Base-by-base conservation (phyloP, 2,888 invertebrate species). In the Actias luna region DNA sequence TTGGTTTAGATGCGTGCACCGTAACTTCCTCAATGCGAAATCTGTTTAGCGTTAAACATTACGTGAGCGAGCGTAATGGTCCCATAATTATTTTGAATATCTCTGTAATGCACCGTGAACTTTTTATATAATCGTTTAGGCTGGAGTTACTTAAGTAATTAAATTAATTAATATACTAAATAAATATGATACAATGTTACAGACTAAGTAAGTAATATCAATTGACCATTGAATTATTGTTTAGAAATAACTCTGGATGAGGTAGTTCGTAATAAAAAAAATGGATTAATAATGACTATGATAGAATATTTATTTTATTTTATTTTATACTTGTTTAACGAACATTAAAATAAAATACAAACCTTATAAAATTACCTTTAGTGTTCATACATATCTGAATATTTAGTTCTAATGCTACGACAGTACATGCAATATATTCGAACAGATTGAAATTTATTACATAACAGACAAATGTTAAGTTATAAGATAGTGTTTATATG, bases 21-120 rank as follows among this genome's bases (percentile, higher is more conserved):
- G 63, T 72, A 65, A 77, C 78, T 80, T 80, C 80, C 82, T 80
- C 72, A 74, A 77, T 75, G 74, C 65, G 74, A 77, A 86, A 82
- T 78, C 69, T 73, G 67, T 73, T 68, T 71, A 67, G 68, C 74
- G 76, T 74, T 72, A 74, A 75, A 73, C 60, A 67, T 85, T 84
- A 83, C 82, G 79, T 78, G 78, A 67, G 59, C 59, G 36, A 36
- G 29, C 31, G 62, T 69, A 67, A 70, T 66, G 35, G 58, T 58
- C 58, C 50, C 27, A 62, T 50, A 50, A 62, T 62, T 27, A 59
- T 16, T 59, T 42, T 57, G 25, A 42, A 42, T 61, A 42, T 58
- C 42, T 42, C 39, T 57, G 39, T 61, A 31, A 55, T 14, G 61
- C 22, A 57, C 58, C 57, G 18, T 42, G 22, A 39, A 31, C 31